A percentile compares a stretch with the other conserved stretches of the same genome.
phyloP scores from a whole-genome alignment of 2,113 vertebrate species.

The Pogonocichla stellata region DNA sequence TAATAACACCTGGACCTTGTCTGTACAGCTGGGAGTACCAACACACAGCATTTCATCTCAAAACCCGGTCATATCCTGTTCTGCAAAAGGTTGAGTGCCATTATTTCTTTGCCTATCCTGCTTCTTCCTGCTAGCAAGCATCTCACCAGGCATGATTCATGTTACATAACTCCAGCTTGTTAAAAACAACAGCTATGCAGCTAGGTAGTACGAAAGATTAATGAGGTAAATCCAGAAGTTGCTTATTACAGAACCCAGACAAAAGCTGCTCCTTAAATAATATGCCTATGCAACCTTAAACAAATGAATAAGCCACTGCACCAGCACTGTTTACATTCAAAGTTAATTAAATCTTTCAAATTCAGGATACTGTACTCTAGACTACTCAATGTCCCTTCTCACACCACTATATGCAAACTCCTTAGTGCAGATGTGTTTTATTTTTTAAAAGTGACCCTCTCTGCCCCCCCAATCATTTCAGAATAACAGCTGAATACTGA shows the following conservation, averaged over 20 bases:
- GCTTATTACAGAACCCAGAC: background rate
- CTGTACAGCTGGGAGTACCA: background rate
- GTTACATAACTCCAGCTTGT: conserved; percentile 5
- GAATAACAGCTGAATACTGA: background rate
- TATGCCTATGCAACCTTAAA: conserved; percentile 3
- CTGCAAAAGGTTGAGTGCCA: background rate
- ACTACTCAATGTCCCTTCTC: background rate
- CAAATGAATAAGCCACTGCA: conserved; percentile 5
- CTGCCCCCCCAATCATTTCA: background rate
- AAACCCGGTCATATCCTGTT: conserved; percentile 7
- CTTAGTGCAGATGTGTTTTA: background rate
- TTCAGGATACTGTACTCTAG: background rate
- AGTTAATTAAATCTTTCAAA: conserved; percentile 16
- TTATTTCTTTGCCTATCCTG: background rate
- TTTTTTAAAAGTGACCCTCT: background rate
- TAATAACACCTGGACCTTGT: conserved; percentile 49
- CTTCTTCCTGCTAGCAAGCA: background rate
- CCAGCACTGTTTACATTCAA: background rate
- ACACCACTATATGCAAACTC: background rate
- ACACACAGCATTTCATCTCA: background rate
- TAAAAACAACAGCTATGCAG: background rate
- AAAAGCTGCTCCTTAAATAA: conserved; percentile 5
- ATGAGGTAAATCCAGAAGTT: conserved; percentile 12
- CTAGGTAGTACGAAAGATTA: background rate
- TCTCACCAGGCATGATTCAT: background rate